These are phyloP conservation scores for Dreissena rostriformis DNA, from an alignment of 1,140 invertebrate genomes.

Conservation along the genomic window DNA sequence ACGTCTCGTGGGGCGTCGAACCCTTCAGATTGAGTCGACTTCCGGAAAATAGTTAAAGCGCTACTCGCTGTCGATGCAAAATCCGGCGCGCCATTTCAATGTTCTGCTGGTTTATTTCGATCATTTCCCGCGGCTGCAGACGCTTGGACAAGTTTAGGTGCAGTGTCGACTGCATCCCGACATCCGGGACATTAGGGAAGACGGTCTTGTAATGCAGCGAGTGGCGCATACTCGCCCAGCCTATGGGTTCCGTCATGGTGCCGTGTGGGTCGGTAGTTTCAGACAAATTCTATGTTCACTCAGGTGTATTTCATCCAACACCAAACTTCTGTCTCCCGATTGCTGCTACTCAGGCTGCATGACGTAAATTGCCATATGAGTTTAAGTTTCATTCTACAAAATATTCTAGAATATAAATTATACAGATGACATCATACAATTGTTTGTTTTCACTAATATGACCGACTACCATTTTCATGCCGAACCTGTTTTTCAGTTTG, in stretches of 20 bases:
- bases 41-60: constrained; percentile 31
- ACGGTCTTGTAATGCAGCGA: constrained; percentile 50
- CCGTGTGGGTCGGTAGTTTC: neutral
- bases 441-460: too few relatives aligned
- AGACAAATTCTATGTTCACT: neutral
- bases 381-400: too few relatives aligned
- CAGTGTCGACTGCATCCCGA: constrained; percentile 28
- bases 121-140: constrained; percentile 39
- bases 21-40: constrained; percentile 48
- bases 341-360: too few relatives aligned
- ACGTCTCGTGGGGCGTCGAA: constrained; percentile 32
- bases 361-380: too few relatives aligned
- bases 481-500: too few relatives aligned
- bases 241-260: constrained; percentile 48
- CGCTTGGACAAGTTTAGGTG: constrained; percentile 37
- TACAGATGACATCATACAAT: too few relatives aligned
- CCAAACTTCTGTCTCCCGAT: too few relatives aligned
- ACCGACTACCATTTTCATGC: too few relatives aligned
- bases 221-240: constrained; percentile 45
- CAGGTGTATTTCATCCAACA: neutral
- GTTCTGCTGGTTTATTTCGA: constrained; percentile 31
- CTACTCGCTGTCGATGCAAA: constrained; percentile 50
- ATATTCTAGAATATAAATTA: too few relatives aligned
- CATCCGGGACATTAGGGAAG: constrained; percentile 38
- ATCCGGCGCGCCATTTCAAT: constrained; percentile 50